These are phyloP conservation scores for Cavia porcellus DNA, from an alignment of 2,113 vertebrate species.

Conservation along the genomic window DNA sequence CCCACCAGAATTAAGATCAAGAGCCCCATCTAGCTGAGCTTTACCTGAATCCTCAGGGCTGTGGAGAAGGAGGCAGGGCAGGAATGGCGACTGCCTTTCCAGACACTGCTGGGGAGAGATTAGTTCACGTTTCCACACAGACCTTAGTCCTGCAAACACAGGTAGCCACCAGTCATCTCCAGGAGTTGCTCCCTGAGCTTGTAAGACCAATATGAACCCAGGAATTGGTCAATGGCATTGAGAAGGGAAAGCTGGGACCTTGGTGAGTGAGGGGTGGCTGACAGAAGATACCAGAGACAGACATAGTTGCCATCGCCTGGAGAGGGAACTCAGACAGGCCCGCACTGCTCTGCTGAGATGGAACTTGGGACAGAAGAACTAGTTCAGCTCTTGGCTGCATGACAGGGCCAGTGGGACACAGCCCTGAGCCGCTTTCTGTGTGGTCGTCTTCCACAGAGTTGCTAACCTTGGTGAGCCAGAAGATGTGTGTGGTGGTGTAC, in stretches of 20 bases:
- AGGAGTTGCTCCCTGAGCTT: neutral
- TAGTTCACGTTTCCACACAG: neutral
- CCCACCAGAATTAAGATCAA: neutral
- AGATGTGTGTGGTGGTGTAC: slow-evolving; percentile 95
- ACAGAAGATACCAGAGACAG: neutral
- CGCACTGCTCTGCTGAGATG: neutral
- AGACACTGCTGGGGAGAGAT: neutral
- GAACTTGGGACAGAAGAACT: neutral
- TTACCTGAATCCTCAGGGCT: neutral
- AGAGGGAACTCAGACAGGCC: neutral
- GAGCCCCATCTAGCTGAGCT: neutral
- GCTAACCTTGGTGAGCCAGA: slow-evolving; percentile 93
- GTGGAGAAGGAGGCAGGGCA: neutral
- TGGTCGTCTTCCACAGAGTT: slow-evolving; percentile 86
- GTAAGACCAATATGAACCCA: neutral
- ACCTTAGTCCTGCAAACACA: neutral
- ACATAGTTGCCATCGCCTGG: neutral
- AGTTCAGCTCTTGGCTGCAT: neutral
- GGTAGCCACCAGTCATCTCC: neutral
- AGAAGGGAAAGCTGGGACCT: neutral
- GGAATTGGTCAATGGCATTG: neutral
- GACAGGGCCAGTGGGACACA: neutral
- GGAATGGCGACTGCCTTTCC: neutral
- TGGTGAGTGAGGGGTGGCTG: neutral
- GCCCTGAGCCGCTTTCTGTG: neutral